phyloP scores from a whole-genome alignment of 2,797 vertebrate species.

The Phrynocephalus forsythii region DNA sequence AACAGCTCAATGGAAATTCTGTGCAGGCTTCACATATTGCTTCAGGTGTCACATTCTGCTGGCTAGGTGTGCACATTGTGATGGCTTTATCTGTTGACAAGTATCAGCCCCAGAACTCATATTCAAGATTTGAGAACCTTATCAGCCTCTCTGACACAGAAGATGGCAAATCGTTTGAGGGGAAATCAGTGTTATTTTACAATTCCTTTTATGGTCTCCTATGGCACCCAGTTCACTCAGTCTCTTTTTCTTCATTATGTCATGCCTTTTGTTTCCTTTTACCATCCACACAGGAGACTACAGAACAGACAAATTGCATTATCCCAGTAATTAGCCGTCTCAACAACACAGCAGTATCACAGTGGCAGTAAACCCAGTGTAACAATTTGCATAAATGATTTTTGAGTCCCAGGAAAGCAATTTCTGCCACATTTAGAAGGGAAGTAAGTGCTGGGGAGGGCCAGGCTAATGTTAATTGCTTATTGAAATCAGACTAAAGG shows the following conservation, averaged over 20 bases:
- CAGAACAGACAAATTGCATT: slow-evolving; percentile 63
- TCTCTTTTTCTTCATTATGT: slow-evolving; percentile 51
- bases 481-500: slow-evolving; percentile 29
- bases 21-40: slow-evolving; percentile 2
- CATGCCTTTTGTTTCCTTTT: slow-evolving; percentile 65
- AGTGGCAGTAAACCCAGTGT: slow-evolving; percentile 42
- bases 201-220: slow-evolving; percentile 60
- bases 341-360: slow-evolving; percentile 50
- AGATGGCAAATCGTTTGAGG: slow-evolving; percentile 49
- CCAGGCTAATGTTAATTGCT: slow-evolving; percentile 15
- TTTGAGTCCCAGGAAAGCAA: slow-evolving; percentile 55
- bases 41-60: slow-evolving; percentile 18
- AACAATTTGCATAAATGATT: slow-evolving; percentile 70
- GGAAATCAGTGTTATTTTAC: slow-evolving; percentile 46
- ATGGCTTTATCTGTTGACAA: slow-evolving; percentile 42
- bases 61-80: slow-evolving; percentile 24
- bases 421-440: slow-evolving; percentile 54
- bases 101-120: slow-evolving; percentile 50
- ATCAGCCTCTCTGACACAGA: slow-evolving; percentile 48
- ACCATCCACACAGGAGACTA: slow-evolving; percentile 52
- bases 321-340: slow-evolving; percentile 68
- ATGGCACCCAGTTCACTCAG: slow-evolving; percentile 45
- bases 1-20: neutral
- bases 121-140: slow-evolving; percentile 24
- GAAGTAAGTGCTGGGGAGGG: slow-evolving; percentile 37